Base-by-base conservation (phyloP, 2,888 invertebrate species). In the Amiota communis region DNA sequence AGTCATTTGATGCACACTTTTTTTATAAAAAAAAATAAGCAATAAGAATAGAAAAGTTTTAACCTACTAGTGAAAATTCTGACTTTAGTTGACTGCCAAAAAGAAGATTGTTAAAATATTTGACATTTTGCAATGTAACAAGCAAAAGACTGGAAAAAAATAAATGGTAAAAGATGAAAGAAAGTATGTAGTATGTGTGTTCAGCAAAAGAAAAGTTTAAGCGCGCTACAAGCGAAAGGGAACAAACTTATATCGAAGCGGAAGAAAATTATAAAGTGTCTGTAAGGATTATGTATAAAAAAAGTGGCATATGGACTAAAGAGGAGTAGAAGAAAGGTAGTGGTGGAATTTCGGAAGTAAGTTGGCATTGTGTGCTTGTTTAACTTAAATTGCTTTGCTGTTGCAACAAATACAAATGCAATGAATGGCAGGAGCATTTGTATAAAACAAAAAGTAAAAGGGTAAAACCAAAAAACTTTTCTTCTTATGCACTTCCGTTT, bases 401-500 rank as follows among this genome's bases (percentile, higher is more conserved):
- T 51, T 57, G 15, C 15, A n/a, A 53, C 15, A 36, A 36, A 20
- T 17, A 70, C 57, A 61, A 72, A 61, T n/a, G 74, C 73, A 48
- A 59, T 11, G 20, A 59, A 10, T 74, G 72, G 75, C 49, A 70
- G 72, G 48, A 71, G 75, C 79, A 72, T 36, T 51, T 17, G n/a
- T 53, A 20, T 59, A 10, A 53, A 68, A 63, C 36, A 63, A 63
- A 63, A 63, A 23, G 63, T n/a, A 20, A 15, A 2, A 59, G 74
- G 10, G 71, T 75, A 81, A 79, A 80, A 80, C 83, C 85, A 78
- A 83, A 80, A 86, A 83, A 86, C 83, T 83, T 86, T 81, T 82
- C 85, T 86, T 82, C 85, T 86, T 85, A 83, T 83, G 83, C 86
- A 82, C 83, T 83, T 83, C 83, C 83, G 86, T 79, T 83, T 83